Evolutionary conservation across 2,113 vertebrate genomes (phyloP), one percentile per base, ranked within the genome.

Genomic region (Cyprinus carpio): DNA sequence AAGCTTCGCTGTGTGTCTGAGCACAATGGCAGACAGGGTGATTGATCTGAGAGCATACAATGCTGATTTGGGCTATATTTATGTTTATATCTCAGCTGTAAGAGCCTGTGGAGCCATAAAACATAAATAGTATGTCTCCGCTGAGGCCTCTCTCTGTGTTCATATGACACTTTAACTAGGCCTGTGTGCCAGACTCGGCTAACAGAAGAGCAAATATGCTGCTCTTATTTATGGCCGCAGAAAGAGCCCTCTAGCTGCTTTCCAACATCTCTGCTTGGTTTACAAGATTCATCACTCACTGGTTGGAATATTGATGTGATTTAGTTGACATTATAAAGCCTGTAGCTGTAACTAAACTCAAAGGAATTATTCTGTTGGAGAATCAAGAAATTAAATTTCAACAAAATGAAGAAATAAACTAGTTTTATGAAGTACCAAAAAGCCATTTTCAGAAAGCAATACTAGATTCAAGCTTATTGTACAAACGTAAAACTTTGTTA

Each of bases 151-250:
- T 85, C 27, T 20, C 29, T 76, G 43, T 67, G 56, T 86, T 85
- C 67, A 62, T 43, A 54, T 80, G 84, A 80, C 75, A 78, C 80
- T 65, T 82, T 65, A 65, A 83, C 69, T 75, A 67, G 80, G 46
- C 43, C 65, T 27, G 75, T 79, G 87, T 80, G 56, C 54, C 65
- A 80, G 72, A 67, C 54, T 29, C 49, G 13, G 60, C 49, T 78
- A 79, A 79, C 37, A 80, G 69, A 74, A 29, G 56, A 82, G 81
- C 75, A 80, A 76, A 84, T 75, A 67, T 60, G 27, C 46, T 72
- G 40, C 34, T 10, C 69, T 87, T 78, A 78, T 82, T 82, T 87
- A 77, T 71, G 75, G 49, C 56, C 6, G 10, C 75, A 56, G 72
- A 84, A 79, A 81, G 83, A 40, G 31, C 49, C 71, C 18, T 54